Base-by-base conservation (phyloP, 2,113 vertebrate genomes). In the Periophthalmodon schlosseri region DNA sequence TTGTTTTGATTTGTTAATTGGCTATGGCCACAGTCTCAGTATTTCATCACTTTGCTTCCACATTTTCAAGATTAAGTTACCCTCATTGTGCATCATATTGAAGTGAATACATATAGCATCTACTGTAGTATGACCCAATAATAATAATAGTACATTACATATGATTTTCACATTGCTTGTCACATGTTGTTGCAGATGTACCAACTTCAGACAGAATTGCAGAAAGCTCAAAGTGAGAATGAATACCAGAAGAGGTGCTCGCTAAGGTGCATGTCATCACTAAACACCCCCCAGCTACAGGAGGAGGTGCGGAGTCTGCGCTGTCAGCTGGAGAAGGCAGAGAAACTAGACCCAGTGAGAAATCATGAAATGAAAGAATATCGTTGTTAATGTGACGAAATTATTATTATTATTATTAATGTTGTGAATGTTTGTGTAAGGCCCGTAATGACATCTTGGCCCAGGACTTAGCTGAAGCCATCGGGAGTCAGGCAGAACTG, bases 391-490 rank as follows among this genome's bases (percentile, higher is more conserved):
- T 3, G 7, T n/a, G n/a, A n/a, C n/a, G n/a, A n/a, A n/a, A n/a
- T n/a, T n/a, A n/a, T 11, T 64, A 16, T 0, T 7, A 20, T 18
- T 39, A 5, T n/a, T 65, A n/a, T 39, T 65, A 11, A 44, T 13
- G 39, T 49, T 15, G 11, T 23, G 39, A 16, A 13, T 68, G 21
- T 72, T 49, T 70, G 15, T 13, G 1, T 18, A 78, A 93, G 91
- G 91, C 88, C n/a, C 84, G 70, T 65, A 92, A 94, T 80, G 95
- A 95, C 83, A 96, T 95, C 70, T 83, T 95, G 90, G 93, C 92
- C 47, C 94, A 94, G 85, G 90, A 91, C 75, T 89, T 95, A 78
- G 94, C 93, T 0, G 93, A 95, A 83, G 94, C 94, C n/a, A 85
- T 91, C 34, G 92, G 92, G 23, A 92, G 93, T 75, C 93, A 90